phyloP scores from a whole-genome alignment of 2,888 invertebrate species.

The Drosophila neonasuta region DNA sequence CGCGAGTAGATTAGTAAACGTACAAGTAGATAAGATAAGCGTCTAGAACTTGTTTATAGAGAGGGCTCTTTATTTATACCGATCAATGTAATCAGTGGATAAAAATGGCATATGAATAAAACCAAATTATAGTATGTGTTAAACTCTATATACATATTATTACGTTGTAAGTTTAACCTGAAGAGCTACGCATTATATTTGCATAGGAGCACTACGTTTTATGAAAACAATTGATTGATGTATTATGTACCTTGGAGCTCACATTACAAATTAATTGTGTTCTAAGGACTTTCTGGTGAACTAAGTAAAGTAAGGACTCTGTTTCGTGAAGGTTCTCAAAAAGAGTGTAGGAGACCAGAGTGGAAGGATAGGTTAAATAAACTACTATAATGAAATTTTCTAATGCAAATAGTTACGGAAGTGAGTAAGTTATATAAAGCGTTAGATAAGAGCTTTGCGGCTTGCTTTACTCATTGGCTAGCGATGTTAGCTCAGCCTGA shows the following conservation, averaged over 20 bases:
- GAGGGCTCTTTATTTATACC: not conserved
- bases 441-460: not conserved
- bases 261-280: no score
- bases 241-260: no score
- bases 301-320: no score
- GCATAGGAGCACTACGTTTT: no score
- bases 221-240: no score
- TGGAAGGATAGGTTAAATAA: not conserved
- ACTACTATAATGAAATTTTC: not conserved
- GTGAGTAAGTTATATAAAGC: not conserved
- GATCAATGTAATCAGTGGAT: not conserved
- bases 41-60: not conserved
- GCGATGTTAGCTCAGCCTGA: conserved; percentile 49
- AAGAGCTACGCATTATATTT: no score
- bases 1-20: not conserved
- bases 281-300: no score
- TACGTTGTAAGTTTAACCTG: no score
- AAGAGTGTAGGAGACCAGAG: no score
- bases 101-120: not conserved
- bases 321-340: no score
- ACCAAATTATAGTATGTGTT: not conserved
- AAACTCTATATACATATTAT: not conserved
- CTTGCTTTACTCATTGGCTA: not conserved
- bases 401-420: no score
- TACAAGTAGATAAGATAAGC: not conserved